Evolutionary conservation across 2,113 vertebrate species (phyloP), one percentile per base, ranked within the genome.

Genomic region (Gymnocephalus cernua): DNA sequence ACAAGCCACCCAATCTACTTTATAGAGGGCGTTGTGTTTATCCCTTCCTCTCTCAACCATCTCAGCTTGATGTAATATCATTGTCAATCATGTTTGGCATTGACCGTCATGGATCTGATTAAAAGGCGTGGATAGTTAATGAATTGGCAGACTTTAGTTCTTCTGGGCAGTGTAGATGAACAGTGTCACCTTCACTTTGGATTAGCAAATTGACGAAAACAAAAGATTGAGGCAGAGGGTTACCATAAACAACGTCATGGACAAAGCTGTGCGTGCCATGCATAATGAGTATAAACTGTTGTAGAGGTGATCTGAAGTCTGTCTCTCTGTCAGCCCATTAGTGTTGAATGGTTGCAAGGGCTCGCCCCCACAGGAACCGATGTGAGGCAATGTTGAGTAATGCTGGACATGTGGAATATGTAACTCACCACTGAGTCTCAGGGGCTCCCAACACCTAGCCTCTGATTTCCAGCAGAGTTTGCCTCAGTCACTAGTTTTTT

Each of bases 361-460:
- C 66, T 59, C 2, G 2, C n/a, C 76, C 81, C 78, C 82, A 63
- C 15, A 79, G 86, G 79, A 80, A 50, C 69, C n/a, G 4, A 4
- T n/a, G 45, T 3, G 63, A 88, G 83, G 74, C 86, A 72, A 27
- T 54, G 80, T 61, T 85, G 82, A 86, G 84, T 82, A 88, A 91
- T 69, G 74, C 61, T 35, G 74, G 74, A 73, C 87, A 87, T 74
- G 69, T 90, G 88, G 89, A 87, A 82, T 74, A 79, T 87, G 84
- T 80, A 83, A 80, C 47, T 85, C 65, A 19, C 50, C 74, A 69
- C 51, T 11, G 23, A 54, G 70, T 67, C 77, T 78, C 74, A 14
- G 35, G 19, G 18, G 41, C 74, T 75, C 68, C 87, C 80, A 75
- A 53, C 77, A 83, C 65, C 32, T 64, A 18, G 15, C 62, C 53